Percentiles rank a stretch among this genome's conserved stretches.
These are phyloP conservation scores for Nyleta sp. DNA, from an alignment of 2,888 invertebrate genomes.

Conservation along the genomic window DNA sequence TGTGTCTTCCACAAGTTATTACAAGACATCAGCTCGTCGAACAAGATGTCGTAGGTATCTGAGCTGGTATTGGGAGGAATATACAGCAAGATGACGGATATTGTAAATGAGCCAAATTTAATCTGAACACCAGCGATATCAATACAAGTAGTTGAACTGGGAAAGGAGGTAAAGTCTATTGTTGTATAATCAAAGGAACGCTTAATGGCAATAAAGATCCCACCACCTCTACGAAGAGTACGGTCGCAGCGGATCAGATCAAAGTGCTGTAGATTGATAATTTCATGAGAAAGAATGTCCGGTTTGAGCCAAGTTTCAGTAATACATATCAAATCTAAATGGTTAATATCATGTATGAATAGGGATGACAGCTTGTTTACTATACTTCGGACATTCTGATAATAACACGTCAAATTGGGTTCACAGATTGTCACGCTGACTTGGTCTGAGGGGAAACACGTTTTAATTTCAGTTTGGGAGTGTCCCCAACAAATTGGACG, in stretches of 20 bases:
- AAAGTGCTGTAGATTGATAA: neutral
- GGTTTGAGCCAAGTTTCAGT: slow-evolving; percentile 16
- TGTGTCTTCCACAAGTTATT: neutral
- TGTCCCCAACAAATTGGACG: neutral
- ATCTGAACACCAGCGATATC: neutral
- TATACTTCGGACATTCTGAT: slow-evolving; percentile 3
- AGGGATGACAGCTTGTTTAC: neutral
- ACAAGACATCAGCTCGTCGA: neutral
- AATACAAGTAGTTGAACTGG: neutral
- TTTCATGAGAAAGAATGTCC: neutral
- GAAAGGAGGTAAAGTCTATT: neutral
- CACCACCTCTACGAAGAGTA: slow-evolving; percentile 8
- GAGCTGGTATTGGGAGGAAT: neutral
- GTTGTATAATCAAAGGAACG: neutral
- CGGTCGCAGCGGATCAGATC: slow-evolving; percentile 11
- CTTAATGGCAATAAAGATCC: neutral
- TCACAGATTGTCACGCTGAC: neutral
- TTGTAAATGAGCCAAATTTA: neutral
- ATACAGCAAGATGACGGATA: neutral
- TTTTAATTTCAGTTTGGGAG: neutral
- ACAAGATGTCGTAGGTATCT: neutral
- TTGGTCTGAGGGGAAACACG: neutral
- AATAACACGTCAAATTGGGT: neutral
- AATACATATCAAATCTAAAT: slow-evolving; percentile 2
- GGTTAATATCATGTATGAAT: neutral